Conservation (phyloP, 64 coral and sea anemone genomes). For the Montipora foliosa region DNA sequence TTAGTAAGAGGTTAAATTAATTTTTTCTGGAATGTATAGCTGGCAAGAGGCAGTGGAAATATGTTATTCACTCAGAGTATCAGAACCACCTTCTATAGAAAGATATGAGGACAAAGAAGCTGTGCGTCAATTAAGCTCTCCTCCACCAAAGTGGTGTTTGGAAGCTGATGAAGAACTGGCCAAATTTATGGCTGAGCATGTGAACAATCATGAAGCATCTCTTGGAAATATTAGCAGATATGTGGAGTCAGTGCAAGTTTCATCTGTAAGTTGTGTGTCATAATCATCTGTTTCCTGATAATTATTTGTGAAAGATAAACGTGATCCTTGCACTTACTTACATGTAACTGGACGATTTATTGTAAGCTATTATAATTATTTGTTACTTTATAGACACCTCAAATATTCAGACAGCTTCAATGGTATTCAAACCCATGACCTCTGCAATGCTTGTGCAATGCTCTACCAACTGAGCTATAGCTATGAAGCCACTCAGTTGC, state of each 20-base stretch:
- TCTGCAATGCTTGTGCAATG: no score
- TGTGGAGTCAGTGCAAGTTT: conserved; percentile 91
- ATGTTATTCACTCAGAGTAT: conserved; percentile 82
- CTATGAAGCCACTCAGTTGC: no score
- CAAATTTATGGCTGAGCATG: conserved; percentile 91
- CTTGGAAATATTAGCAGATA: conserved; percentile 96
- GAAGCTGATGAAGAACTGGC: conserved; percentile 98
- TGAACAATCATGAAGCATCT: conserved; percentile 82
- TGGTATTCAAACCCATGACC: no score
- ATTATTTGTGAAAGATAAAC: background rate
- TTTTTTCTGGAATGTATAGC: conserved; percentile 8
- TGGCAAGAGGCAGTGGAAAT: conserved; percentile 94
- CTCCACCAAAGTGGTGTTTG: conserved; percentile 92
- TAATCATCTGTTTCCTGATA: background rate
- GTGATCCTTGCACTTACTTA: no score
- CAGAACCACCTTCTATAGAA: conserved; percentile 72
- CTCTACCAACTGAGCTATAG: no score
- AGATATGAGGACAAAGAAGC: conserved; percentile 94
- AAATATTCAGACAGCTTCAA: no score
- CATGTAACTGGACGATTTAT: no score
- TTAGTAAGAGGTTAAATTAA: no score
- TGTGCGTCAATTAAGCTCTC: conserved; percentile 81
- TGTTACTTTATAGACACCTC: no score
- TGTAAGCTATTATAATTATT: no score
- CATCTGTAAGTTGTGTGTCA: conserved; percentile 68